phyloP scores from a whole-genome alignment of 2,888 invertebrate genomes.

The Geophilus truncorum region DNA sequence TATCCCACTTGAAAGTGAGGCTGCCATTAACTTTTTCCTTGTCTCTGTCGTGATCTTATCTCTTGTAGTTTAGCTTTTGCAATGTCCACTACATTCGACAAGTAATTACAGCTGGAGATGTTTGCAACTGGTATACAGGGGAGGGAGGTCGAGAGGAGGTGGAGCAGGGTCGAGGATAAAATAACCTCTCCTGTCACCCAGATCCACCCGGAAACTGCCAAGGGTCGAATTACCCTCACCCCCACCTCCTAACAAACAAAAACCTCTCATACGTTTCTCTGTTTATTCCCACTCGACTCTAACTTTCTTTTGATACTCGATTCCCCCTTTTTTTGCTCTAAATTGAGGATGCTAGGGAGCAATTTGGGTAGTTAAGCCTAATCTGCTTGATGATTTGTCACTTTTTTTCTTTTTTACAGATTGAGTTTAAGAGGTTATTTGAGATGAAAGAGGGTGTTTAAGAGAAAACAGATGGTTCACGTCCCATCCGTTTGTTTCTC shows the following conservation, averaged over 20 bases:
- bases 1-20: neutral
- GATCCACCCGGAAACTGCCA: slow-evolving; percentile 16
- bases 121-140: neutral
- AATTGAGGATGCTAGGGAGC: neutral
- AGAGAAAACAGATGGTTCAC: slow-evolving; percentile 15
- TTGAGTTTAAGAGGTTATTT: neutral
- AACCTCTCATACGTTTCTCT: neutral
- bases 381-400: neutral
- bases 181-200: slow-evolving; percentile 15
- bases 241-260: neutral
- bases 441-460: slow-evolving; percentile 10
- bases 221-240: neutral
- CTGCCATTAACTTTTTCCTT: slow-evolving; percentile 5
- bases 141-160: neutral
- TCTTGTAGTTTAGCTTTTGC: neutral
- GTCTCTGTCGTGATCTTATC: neutral
- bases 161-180: neutral
- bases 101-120: slow-evolving; percentile 20
- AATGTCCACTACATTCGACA: slow-evolving; percentile 16
- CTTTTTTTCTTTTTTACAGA: neutral
- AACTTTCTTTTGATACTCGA: neutral
- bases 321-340: neutral
- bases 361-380: neutral
- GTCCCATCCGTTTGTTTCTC: slow-evolving; percentile 16
- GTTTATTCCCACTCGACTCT: neutral